Percentiles rank a stretch among this genome's conserved stretches.
Evolutionary conservation across 2,113 vertebrate species (phyloP).

Genomic region (Panthera tigris): DNA sequence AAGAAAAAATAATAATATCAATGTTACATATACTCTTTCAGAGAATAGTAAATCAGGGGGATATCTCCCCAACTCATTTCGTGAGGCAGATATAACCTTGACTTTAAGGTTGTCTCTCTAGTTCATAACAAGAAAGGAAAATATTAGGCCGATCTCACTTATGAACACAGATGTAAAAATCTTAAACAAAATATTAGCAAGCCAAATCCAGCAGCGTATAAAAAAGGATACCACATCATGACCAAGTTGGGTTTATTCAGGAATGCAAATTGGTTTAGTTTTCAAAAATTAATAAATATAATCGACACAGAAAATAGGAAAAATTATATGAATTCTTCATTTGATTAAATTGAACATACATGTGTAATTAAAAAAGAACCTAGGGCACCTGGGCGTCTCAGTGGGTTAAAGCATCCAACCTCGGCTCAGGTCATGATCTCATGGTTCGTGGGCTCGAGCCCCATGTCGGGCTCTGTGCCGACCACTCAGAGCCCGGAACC

Average conservation of each 20-base stretch:
- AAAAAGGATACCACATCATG: neutral
- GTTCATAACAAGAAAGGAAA: neutral
- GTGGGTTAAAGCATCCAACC: no score
- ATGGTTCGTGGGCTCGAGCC: fast-evolving
- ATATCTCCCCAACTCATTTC: neutral
- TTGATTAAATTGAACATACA: neutral
- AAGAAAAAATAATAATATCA: neutral
- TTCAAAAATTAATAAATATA: neutral
- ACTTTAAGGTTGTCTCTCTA: neutral
- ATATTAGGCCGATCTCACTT: neutral
- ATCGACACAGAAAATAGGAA: neutral
- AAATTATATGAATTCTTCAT: neutral
- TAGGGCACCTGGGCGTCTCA: no score
- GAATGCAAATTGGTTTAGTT: neutral
- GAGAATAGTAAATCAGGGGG: neutral
- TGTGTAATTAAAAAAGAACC: neutral
- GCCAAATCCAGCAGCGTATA: neutral
- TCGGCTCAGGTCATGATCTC: no score
- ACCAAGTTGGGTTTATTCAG: neutral
- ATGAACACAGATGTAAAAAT: neutral
- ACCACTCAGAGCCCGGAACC: no score
- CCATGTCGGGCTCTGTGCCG: fast-evolving
- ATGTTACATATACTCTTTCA: neutral
- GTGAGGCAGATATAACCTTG: neutral
- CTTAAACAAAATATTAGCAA: neutral